Base-by-base conservation (phyloP, 1,140 invertebrate species). In the Drosophila ananassae region DNA sequence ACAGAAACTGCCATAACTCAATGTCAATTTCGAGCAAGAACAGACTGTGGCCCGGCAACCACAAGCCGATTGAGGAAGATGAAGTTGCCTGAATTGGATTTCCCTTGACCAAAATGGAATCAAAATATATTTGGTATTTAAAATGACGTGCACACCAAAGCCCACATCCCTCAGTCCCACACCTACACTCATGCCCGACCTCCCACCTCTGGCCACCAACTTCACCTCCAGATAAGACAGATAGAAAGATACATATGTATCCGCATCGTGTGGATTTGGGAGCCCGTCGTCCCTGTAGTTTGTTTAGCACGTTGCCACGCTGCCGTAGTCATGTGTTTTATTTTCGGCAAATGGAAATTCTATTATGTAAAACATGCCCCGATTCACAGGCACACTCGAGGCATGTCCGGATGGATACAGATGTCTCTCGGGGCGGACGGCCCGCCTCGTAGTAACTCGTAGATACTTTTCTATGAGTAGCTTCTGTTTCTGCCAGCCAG, bases 1-100 rank as follows among this genome's bases (percentile, higher is more conserved):
- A 44, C 73, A 61, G 22, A 68, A 57, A 48, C 60, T 73, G 81
- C 83, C 79, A 89, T 89, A 89, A 89, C 84, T 89, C 83, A 89
- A 81, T 89, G 83, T 89, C 83, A 87, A 54, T 82, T 81, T 61
- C 5, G 58, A 52, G 68, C 34, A 53, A 57, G 51, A 67, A 21
- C 50, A 44, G 55, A 59, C 57, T 66, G 73, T 52, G 60, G 76
- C 72, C 54, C 7, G 61, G 60, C 50, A 79, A 64, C 76, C 67
- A 51, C 80, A 83, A 77, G 57, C 71, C 69, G 56, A 73, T 73
- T 73, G 69, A 62, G 62, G 56, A 52, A 79, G 64, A 59, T 76
- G 62, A 72, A 83, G 73, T 77, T 75, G 74, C 60, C 25, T 51
- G 51, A 46, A 58, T 52, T 56, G 62, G 51, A 50, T 77, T 74